Evolutionary conservation across 2,113 vertebrate species (phyloP), one percentile per base, ranked within the genome.

Genomic region (Psilopogon haemacephalus): DNA sequence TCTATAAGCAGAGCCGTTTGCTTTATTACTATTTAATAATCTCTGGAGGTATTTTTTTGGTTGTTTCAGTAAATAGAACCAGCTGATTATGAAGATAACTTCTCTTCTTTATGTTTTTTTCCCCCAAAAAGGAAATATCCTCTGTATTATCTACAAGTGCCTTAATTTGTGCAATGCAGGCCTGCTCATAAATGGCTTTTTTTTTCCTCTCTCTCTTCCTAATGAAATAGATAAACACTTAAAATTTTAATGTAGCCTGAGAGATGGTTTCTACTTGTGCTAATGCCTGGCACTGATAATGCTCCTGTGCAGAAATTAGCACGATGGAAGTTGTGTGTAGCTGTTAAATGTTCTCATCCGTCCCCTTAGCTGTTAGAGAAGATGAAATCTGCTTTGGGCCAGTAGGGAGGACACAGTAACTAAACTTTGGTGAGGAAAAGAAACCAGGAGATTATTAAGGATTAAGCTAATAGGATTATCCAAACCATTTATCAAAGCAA

Each of bases 21-120:
- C 28, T 96, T 96, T 89, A 64, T 85, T 73, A 79, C 33, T 88
- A 88, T 88, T 95, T 94, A 89, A 88, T 77, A 84, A 84, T 62
- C 5, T 80, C 77, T 71, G 32, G 8, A 8, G 3, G 33, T 37
- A 73, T 20, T 44, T 62, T 74, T 82, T 90, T 80, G 44, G 10
- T 23, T 48, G 46, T 86, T 74, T 65, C 7, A 69, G 19, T 88
- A 89, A 94, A 50, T 80, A 87, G 40, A 90, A 52, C 7, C 8
- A 63, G 2, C 1, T 52, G 85, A 91, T 95, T 81, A 89, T 75
- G 60, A 89, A 79, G 42, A 76, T 19, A 63, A 10, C 52, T 76
- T 84, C 12, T 93, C 94, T 20, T 19, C 7, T 93, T 56, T 48
- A 91, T 42, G 12, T 16, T 6, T 42, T 42, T 40, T 40, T 40